A percentile compares a stretch with the other conserved stretches of the same genome.
These are phyloP conservation scores for Hippopotamyrus pictus DNA, from an alignment of 2,797 vertebrate species.

Conservation along the genomic window DNA sequence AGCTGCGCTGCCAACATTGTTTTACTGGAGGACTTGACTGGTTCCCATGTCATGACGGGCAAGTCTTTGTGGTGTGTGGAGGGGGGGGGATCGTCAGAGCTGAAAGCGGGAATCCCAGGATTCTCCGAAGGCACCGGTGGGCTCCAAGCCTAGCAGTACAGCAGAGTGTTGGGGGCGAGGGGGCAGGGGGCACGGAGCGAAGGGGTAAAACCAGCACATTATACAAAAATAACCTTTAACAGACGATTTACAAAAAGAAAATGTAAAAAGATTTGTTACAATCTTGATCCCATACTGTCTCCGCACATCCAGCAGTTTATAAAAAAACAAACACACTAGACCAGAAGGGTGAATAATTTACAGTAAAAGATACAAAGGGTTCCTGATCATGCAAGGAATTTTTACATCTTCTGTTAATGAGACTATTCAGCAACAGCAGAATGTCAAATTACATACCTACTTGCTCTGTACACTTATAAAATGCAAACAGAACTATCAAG, in stretches of 20 bases:
- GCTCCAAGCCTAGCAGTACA: conserved; percentile 70
- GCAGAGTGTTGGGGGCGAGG: conserved; percentile 50
- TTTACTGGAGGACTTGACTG: conserved; percentile 78
- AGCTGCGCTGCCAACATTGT: conserved; percentile 45
- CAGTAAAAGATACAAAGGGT: conserved; percentile 77
- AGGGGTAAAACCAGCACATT: conserved; percentile 61
- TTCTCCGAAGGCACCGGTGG: conserved; percentile 84
- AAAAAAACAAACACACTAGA: conserved; percentile 50
- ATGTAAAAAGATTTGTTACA: conserved; percentile 69
- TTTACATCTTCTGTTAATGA: conserved; percentile 96
- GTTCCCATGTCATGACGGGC: conserved; percentile 75
- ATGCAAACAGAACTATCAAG: conserved; percentile 77
- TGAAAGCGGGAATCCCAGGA: conserved; percentile 47
- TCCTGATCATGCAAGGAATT: conserved; percentile 84
- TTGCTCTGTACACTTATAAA: conserved; percentile 91
- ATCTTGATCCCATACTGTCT: conserved; percentile 78
- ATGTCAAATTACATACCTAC: conserved; percentile 86
- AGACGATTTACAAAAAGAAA: conserved; percentile 93
- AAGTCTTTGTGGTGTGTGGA: conserved; percentile 48
- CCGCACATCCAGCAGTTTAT: conserved; percentile 64
- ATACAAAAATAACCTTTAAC: conserved; percentile 99
- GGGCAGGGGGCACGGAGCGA: conserved; percentile 37
- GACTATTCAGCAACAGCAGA: conserved; percentile 79
- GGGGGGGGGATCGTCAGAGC: conserved; percentile 34
- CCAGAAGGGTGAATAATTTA: conserved; percentile 92